Base-by-base conservation (phyloP, 1,140 invertebrate species). In the Drosophila micromelanica region DNA sequence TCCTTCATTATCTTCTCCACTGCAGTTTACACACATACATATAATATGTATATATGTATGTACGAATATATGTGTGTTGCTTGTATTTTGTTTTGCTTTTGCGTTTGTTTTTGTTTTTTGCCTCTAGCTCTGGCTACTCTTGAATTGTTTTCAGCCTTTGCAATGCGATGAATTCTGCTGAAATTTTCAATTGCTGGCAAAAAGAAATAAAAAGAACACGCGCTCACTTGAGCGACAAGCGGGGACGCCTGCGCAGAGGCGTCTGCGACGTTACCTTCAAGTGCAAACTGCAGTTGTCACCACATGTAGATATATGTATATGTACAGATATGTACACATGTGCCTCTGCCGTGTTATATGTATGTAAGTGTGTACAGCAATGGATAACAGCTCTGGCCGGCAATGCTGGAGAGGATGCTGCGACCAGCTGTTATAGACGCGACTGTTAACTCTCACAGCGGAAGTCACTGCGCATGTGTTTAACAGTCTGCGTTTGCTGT, bases 61-160 rank as follows among this genome's bases (percentile, higher is more conserved):
- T n/a, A n/a, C n/a, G n/a, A n/a, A n/a, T n/a, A n/a, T 48, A 4
- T 54, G 30, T 55, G 17, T 49, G 13, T 59, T 49, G 17, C 32
- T 54, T 52, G 38, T 52, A 54, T 43, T 68, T 61, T 60, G 35
- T 56, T 71, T 42, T 52, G 42, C 11, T 43, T 59, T 54, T 51
- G 13, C 55, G 54, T 51, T 43, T 42, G 60, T 15, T 59, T 35
- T 65, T 37, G 45, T 32, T 70, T 70, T 67, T 59, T 49, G 42
- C 45, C 55, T 69, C 73, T 17, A 13, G 76, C 54, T 71, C 64
- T 51, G 56, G 80, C 60, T 80, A 65, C 80, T 85, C 72, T 84
- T 85, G 80, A 85, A 76, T 80, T 76, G 72, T 61, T 84, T 62
- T 64, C 57, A 30, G 40, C 38, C 42, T 35, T 54, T 48, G 30